These are phyloP conservation scores for Rugalucina vietnamica DNA, from an alignment of 2,888 invertebrate genomes.

Conservation along the genomic window DNA sequence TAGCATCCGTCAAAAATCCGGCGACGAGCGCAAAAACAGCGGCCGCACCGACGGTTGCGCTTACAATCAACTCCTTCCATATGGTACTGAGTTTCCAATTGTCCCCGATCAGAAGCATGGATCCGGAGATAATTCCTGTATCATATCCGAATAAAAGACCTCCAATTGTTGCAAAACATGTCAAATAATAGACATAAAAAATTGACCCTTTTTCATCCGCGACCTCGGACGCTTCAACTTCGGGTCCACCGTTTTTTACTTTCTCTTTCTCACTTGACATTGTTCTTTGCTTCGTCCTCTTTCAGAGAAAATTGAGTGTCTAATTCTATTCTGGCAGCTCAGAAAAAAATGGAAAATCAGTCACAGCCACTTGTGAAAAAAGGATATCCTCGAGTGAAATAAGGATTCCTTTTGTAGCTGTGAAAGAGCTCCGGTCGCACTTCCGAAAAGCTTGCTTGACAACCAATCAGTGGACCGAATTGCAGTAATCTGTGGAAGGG, in stretches of 20 bases:
- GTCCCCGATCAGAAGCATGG: constrained; percentile 83
- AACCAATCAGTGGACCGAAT: not conserved
- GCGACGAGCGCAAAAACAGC: constrained; percentile 83
- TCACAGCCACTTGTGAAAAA: not conserved
- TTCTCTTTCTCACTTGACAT: no score
- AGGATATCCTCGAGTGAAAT: no score
- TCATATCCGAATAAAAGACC: constrained; percentile 85
- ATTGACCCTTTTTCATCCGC: constrained; percentile 26
- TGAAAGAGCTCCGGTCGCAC: no score
- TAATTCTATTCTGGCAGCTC: no score
- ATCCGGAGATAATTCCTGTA: constrained; percentile 85
- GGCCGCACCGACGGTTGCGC: constrained; percentile 84
- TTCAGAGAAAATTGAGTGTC: not conserved
- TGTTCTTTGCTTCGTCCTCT: not conserved
- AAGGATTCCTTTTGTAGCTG: not conserved
- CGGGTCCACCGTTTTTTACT: not conserved
- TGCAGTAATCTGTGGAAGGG: not conserved
- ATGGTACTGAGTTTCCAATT: constrained; percentile 82
- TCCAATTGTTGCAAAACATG: constrained; percentile 81
- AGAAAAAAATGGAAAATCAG: not conserved
- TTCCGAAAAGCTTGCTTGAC: no score
- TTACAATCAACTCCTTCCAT: constrained; percentile 85
- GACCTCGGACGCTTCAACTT: not conserved
- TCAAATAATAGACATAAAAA: constrained; percentile 70
- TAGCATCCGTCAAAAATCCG: constrained; percentile 84